Conservation (phyloP, 2,113 vertebrate genomes). For the Psammodynastes pulverulentus region DNA sequence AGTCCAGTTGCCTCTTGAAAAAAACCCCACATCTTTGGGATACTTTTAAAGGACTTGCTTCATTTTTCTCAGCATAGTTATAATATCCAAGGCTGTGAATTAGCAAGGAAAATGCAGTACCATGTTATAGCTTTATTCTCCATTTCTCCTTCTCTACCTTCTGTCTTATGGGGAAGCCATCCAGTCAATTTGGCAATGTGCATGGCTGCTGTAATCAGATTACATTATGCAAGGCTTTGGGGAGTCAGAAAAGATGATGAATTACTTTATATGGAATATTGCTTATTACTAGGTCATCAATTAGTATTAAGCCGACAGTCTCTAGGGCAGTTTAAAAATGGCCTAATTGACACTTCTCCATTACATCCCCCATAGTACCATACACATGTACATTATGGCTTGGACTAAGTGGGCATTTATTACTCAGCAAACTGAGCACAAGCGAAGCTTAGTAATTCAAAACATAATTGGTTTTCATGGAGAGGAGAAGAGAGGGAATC, state of each 20-base stretch:
- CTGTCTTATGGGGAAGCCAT: neutral
- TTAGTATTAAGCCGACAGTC: slow-evolving; percentile 51
- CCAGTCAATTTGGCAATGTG: slow-evolving; percentile 10
- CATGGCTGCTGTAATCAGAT: slow-evolving; percentile 36
- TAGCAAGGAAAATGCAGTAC: slow-evolving; percentile 5
- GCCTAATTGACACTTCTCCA: slow-evolving; percentile 32
- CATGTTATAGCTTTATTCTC: neutral
- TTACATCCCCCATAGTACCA: slow-evolving; percentile 10
- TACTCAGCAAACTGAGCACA: slow-evolving; percentile 46
- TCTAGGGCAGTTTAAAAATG: slow-evolving; percentile 47
- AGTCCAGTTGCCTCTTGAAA: too few relatives aligned
- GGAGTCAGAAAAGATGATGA: slow-evolving; percentile 47
- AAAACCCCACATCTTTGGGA: too few relatives aligned
- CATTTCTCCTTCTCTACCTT: neutral
- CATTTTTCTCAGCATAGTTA: neutral
- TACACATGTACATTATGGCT: slow-evolving; percentile 25
- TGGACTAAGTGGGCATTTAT: slow-evolving; percentile 50
- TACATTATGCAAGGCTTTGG: slow-evolving; percentile 46
- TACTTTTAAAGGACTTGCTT: neutral
- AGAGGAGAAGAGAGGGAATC: slow-evolving; percentile 33
- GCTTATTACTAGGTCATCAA: slow-evolving; percentile 46
- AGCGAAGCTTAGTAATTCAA: slow-evolving; percentile 41
- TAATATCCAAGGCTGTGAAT: neutral
- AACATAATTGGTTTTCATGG: slow-evolving; percentile 48
- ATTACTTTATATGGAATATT: slow-evolving; percentile 47